These are phyloP conservation scores for Lycaon pictus DNA, from an alignment of 2,113 vertebrate species.

Conservation along the genomic window DNA sequence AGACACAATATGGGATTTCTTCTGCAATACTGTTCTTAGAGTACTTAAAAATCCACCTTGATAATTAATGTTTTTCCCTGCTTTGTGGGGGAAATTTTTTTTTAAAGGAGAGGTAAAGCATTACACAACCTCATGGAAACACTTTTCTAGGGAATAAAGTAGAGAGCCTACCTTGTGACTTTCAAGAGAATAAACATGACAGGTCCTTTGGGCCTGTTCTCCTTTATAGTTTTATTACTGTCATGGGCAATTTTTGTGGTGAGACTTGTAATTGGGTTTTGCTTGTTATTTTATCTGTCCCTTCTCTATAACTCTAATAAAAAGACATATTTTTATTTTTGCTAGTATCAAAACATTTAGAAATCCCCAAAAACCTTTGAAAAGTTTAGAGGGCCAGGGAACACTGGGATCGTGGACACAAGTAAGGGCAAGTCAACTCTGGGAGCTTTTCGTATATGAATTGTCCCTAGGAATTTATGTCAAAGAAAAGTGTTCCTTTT, in stretches of 20 bases:
- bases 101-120: slow-evolving; percentile 2
- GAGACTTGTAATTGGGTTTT: neutral
- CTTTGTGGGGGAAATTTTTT: neutral
- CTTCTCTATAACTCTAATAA: neutral
- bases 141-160: slow-evolving; percentile 32
- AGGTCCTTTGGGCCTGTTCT: neutral
- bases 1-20: neutral
- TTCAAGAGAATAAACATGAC: neutral
- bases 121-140: neutral
- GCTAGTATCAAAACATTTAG: slow-evolving; percentile 16
- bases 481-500: neutral
- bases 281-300: neutral
- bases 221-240: neutral
- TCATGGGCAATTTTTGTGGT: neutral
- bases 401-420: neutral
- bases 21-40: neutral
- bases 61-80: neutral
- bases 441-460: neutral
- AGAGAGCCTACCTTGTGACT: neutral
- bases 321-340: slow-evolving; percentile 1
- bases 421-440: neutral
- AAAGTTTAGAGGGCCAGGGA: neutral
- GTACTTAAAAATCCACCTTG: neutral
- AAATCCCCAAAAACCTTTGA: neutral
- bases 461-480: neutral